A percentile compares a stretch with the other conserved stretches of the same genome.
Conservation (phyloP, 1,140 invertebrate species). For the Neomicropteryx cornuta region DNA sequence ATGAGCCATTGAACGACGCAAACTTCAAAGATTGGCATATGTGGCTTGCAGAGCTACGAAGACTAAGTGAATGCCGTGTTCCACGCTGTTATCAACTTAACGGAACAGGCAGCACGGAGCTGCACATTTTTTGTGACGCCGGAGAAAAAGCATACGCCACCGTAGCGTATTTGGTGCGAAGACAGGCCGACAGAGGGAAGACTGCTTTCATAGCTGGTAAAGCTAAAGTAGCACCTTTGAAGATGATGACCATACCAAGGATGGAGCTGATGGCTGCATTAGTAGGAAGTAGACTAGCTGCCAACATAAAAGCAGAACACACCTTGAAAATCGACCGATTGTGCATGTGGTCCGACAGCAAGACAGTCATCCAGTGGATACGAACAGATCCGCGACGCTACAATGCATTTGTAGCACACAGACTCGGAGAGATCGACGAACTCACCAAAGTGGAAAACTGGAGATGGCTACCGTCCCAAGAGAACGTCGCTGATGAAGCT, state of each 20-base stretch:
- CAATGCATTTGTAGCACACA: constrained; percentile 16
- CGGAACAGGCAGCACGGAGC: constrained; percentile 1
- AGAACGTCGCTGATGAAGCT: constrained; percentile 21
- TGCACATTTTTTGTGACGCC: constrained; percentile 19
- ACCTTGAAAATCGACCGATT: constrained; percentile 2
- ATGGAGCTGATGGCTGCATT: constrained; percentile 19
- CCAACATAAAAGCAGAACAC: constrained; percentile 10
- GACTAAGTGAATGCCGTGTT: constrained; percentile 1
- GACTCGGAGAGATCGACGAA: constrained; percentile 21
- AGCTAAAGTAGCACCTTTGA: constrained; percentile 16
- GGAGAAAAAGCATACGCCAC: constrained; percentile 19
- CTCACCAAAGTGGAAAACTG: constrained; percentile 15
- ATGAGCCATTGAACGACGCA: constrained; percentile 12
- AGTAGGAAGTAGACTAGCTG: constrained; percentile 12
- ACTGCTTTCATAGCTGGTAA: constrained; percentile 13
- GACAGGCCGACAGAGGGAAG: constrained; percentile 1
- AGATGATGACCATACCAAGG: constrained; percentile 15
- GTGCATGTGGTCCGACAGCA: constrained; percentile 19
- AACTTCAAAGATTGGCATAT: constrained; percentile 6
- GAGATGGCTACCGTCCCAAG: constrained; percentile 18
- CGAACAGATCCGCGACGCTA: constrained; percentile 15
- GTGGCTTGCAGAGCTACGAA: constrained; percentile 3
- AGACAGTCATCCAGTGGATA: constrained; percentile 21
- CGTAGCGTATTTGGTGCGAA: constrained; percentile 13
- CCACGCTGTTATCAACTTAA: constrained; percentile 4